Percentiles rank a stretch among this genome's conserved stretches.
Evolutionary conservation across 1,140 invertebrate genomes (phyloP).

Genomic region (Mercenaria mercenaria): DNA sequence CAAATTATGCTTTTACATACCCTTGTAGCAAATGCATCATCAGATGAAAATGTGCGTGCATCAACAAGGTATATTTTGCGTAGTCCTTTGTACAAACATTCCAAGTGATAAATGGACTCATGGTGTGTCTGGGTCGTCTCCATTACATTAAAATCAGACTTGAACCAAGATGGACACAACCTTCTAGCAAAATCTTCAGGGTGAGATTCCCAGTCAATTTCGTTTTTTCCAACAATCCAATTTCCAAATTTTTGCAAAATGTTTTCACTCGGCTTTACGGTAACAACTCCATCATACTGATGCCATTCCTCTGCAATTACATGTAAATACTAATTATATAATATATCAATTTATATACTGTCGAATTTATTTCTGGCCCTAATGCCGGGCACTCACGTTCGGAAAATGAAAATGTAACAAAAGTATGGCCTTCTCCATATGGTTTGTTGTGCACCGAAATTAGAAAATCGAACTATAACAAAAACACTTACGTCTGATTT

Average conservation of each 20-base stretch:
- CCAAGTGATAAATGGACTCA: not conserved
- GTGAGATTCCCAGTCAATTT: not conserved
- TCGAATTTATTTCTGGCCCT: no score
- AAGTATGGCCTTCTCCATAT: no score
- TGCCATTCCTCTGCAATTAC: slow-evolving; percentile 15
- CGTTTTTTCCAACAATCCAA: not conserved
- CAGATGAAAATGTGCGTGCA: not conserved
- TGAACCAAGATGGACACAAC: not conserved
- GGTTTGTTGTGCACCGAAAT: no score
- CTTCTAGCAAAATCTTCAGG: not conserved
- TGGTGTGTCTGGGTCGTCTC: not conserved
- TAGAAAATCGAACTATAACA: no score
- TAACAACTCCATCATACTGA: slow-evolving; percentile 10
- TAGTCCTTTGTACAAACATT: not conserved
- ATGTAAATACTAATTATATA: slow-evolving; percentile 97
- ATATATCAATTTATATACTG: no score
- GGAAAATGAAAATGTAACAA: no score
- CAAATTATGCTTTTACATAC: not conserved
- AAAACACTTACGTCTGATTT: no score
- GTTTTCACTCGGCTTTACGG: not conserved
- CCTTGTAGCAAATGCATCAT: not conserved
- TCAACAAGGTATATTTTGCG: not conserved
- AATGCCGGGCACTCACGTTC: no score
- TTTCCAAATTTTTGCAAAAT: not conserved
- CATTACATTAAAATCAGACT: not conserved